Evolutionary conservation across 2,888 invertebrate genomes (phyloP), one percentile per base, ranked within the genome.

Genomic region (Ischnura elegans): DNA sequence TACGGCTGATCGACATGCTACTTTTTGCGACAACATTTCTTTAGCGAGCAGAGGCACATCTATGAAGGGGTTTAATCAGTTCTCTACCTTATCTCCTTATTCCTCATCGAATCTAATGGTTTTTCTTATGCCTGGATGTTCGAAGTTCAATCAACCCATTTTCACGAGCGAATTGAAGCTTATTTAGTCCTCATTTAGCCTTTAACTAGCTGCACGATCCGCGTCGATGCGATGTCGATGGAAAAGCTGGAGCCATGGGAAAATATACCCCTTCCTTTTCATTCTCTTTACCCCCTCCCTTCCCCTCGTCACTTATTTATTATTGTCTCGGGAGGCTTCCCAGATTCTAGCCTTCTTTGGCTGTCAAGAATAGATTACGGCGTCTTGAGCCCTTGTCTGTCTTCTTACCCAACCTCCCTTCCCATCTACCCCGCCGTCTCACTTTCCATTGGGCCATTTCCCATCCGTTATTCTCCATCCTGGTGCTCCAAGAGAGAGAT

Each of bases 361-460:
- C 76, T 76, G 76, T 76, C 76, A 76, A 36, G 76, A 76, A 76
- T 76, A 76, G 76, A 76, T 76, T 76, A 36, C 76, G 76, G 76
- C 76, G 36, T 76, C 29, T 76, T 36, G 36, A 76, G 76, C 76
- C 36, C 36, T 76, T 76, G 25, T 36, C 36, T 76, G 21, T 76
- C 76, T 76, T 36, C 76, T 76, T 61, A 61, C 4, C n/a, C 61
- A 61, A 25, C 61, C 36, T 1, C 16, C 66, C 76, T 2, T 76
- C 76, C 6, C 76, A 2, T 29, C 66, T 36, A 1, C 29, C 16
- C 76, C 36, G 13, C 36, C 36, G 76, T 29, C 4, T 13, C 5
- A 47, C 66, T 13, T 13, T 13, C n/a, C 4, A 8, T 29, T 61
- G 1, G 19, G 76, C 36, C 29, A 29, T 51, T 19, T 2, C 6